These are phyloP conservation scores for Leucophenga montana DNA, from an alignment of 2,888 invertebrate genomes.

Conservation along the genomic window DNA sequence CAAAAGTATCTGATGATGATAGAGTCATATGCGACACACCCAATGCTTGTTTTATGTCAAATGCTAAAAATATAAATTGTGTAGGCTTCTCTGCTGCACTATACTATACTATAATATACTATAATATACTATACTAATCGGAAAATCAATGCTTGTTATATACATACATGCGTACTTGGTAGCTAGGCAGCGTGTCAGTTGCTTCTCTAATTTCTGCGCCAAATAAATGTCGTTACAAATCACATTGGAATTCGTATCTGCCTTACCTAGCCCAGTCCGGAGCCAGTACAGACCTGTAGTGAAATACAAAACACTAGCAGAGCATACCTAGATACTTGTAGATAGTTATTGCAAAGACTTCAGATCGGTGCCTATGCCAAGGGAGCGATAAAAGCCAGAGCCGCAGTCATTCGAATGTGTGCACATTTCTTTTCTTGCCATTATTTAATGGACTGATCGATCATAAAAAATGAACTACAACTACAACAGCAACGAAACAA, in stretches of 20 bases:
- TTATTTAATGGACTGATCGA: slow-evolving; percentile 72
- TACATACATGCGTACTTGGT: not conserved
- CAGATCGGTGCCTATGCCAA: slow-evolving; percentile 40
- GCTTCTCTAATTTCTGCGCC: slow-evolving; percentile 61
- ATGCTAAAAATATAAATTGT: slow-evolving; percentile 45
- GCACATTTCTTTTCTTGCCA: slow-evolving; percentile 44
- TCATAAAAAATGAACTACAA: slow-evolving; percentile 70
- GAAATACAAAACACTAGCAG: not conserved
- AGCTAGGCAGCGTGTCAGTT: slow-evolving; percentile 2
- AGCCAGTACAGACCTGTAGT: not conserved
- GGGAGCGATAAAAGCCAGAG: slow-evolving; percentile 59
- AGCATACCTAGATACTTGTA: not conserved
- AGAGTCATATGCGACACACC: no score
- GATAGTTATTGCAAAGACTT: not conserved
- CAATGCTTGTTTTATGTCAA: no score
- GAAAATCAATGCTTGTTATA: no score
- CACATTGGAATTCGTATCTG: slow-evolving; percentile 65
- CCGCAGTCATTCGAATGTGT: not conserved
- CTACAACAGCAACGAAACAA: slow-evolving; percentile 35
- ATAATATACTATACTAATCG: slow-evolving; percentile 22
- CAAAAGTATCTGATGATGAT: no score
- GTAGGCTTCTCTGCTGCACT: slow-evolving; percentile 50
- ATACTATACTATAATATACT: no score
- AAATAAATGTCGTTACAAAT: slow-evolving; percentile 71
- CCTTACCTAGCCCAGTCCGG: not conserved